Base-by-base conservation (phyloP, 2,888 invertebrate species). In the Cyaniris semiargus region DNA sequence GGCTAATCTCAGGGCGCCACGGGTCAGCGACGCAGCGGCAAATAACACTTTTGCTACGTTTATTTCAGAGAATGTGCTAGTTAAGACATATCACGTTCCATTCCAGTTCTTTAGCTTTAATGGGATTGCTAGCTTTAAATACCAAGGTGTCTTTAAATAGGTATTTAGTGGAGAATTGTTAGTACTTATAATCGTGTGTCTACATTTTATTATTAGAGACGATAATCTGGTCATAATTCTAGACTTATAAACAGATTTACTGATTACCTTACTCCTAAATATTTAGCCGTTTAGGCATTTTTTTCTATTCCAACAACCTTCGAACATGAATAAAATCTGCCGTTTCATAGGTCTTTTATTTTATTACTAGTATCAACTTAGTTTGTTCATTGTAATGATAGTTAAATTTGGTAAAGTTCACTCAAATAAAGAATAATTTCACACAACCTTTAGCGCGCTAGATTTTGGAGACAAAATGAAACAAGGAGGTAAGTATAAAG, bases 1-100 rank as follows among this genome's bases (percentile, higher is more conserved):
- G 82, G 81, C 81, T 77, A 80, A 79, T 80, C 78, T 80, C 75
- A 77, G 82, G 81, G 81, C 80, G 80, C 81, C 80, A 75, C 79
- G 78, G 82, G 81, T 82, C 81, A 81, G 76, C 79, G 71, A 78
- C 80, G 79, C 80, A 78, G 80, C 78, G 77, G 53, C 76, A 78
- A 78, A 80, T 80, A 77, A 77, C 70, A 77, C 79, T 80, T 78
- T 53, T 76, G 71, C 78, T 77, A 48, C 53, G 27, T 53, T 74
- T 31, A 53, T 74, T 74, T 27, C 15, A 27, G 48, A 72, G 27
- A 27, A 66, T 66, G 66, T 66, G 66, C 66, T 27, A 27, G 66
- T 60, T 60, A 23, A 60, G 66, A 66, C 66, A 66, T 58, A 58
- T 23, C 23, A 23, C 60, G 60, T 31, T 27, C 27, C 27, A 27